A percentile compares a stretch with the other conserved stretches of the same genome.
Evolutionary conservation across 2,888 invertebrate genomes (phyloP).

Genomic region (Phytoseiulus persimilis): DNA sequence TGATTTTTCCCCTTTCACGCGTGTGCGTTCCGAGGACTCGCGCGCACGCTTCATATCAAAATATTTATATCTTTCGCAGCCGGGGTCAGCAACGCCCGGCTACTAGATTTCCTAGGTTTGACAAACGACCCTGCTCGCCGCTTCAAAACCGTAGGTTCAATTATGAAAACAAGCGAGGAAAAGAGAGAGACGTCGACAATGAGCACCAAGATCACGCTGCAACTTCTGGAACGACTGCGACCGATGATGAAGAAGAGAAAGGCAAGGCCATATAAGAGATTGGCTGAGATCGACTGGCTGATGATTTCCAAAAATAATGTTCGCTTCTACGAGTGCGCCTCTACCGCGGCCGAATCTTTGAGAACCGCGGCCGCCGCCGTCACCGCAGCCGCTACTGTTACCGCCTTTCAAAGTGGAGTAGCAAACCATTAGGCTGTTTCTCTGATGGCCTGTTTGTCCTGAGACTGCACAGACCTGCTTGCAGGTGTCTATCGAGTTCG

Average conservation of each 20-base stretch:
- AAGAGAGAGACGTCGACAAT: background rate
- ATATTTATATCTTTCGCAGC: background rate
- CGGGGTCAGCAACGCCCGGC: background rate
- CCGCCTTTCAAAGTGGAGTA: background rate
- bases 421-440: background rate
- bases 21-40: background rate
- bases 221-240: background rate
- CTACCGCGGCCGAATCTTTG: background rate
- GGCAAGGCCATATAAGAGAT: constrained; percentile 5
- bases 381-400: background rate
- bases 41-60: background rate
- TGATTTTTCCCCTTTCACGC: background rate
- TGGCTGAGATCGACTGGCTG: background rate
- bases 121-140: background rate
- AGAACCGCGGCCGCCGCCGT: background rate
- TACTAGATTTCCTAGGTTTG: background rate
- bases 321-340: constrained; percentile 5
- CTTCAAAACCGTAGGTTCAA: background rate
- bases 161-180: background rate
- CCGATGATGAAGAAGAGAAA: background rate
- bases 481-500: background rate
- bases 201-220: background rate
- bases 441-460: constrained; percentile 5
- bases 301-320: constrained; percentile 5
- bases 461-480: background rate